Evolutionary conservation across 2,113 vertebrate genomes (phyloP), one percentile per base, ranked within the genome.

Genomic region (Marmota flaviventris): DNA sequence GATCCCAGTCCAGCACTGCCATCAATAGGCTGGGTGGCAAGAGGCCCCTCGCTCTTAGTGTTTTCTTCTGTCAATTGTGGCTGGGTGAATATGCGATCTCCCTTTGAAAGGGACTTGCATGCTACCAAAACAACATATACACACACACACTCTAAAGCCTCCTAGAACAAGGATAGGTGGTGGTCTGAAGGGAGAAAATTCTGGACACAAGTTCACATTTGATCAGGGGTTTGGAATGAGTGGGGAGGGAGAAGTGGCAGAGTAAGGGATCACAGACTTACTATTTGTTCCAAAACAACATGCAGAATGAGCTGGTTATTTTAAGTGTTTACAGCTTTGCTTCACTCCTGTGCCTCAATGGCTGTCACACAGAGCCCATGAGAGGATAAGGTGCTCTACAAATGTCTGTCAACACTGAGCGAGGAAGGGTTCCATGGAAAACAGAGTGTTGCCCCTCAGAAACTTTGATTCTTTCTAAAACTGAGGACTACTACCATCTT

Each of bases 381-480:
- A n/a, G n/a, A 91, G 45, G 13, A 86, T 2, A 34, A 25, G 32
- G 56, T 1, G 1, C 22, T 69, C 83, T 61, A 4, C 7, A 34
- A 20, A 73, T 0, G 1, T 37, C 73, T 18, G 22, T 51, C 39
- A 48, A 73, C 56, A 37, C 8, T 0, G 34, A 96, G n/a, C 29
- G 24, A 77, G 37, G 20, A 6, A 7, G 37, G 53, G 24, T 56
- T 29, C n/a, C 63, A 51, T 0, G 0, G 67, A 82, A 42, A 24
- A 69, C 17, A 70, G 34, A 75, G 69, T 51, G 84, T 9, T 76
- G 5, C 2, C 37, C 37, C 75, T 63, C 20, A 84, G 79, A 94
- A 91, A 70, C 34, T 13, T 56, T 25, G 65, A 75, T 37, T 77
- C 48, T 95, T 86, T 85, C 78, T 89, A 79, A 93, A 94, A 42